Base-by-base conservation (phyloP, 2,797 vertebrate species). In the Gymnopithys bicolor region DNA sequence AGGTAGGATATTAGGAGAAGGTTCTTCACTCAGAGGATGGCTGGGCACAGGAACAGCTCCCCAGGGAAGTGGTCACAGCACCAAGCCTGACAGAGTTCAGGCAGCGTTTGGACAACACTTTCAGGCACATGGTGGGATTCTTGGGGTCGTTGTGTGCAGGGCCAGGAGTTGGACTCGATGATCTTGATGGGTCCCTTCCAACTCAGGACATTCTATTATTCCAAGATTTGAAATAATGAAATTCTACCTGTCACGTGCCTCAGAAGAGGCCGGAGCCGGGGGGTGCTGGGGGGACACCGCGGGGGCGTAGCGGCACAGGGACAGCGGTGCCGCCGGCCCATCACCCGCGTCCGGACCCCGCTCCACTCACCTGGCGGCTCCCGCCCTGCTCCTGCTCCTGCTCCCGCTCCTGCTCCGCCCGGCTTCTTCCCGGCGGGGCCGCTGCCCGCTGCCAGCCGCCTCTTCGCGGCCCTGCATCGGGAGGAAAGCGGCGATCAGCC, bases 391-490 rank as follows among this genome's bases (percentile, higher is more conserved):
- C 8, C 67, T 48, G 41, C 41, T 41, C 15, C 41, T 39, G 33
- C 33, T 33, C 33, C 33, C 35, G 35, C 56, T 27, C 12, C n/a
- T 49, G 8, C 25, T 56, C 43, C 49, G 18, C 23, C 68, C 6
- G 70, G 39, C 39, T 39, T 48, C 33, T 11, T 48, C 24, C 30
- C 77, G 13, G 33, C 46, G 33, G 83, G 32, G 28, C 21, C 60
- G 27, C 90, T 13, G 32, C 46, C 37, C 51, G 68, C 84, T 43
- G 17, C 86, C 80, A 94, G 93, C 1, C 96, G 93, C 46, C 97
- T 92, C 91, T 97, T 97, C 13, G 96, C 97, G 60, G 97, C 96
- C 88, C 97, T 97, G 9, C 3, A 74, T 1, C 1, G 16, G 23
- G 14, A 84, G 0, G 5, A 11, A 56, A 60, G 27, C 11, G 16